phyloP scores from a whole-genome alignment of 2,113 vertebrate species.

The Tinamus guttatus region DNA sequence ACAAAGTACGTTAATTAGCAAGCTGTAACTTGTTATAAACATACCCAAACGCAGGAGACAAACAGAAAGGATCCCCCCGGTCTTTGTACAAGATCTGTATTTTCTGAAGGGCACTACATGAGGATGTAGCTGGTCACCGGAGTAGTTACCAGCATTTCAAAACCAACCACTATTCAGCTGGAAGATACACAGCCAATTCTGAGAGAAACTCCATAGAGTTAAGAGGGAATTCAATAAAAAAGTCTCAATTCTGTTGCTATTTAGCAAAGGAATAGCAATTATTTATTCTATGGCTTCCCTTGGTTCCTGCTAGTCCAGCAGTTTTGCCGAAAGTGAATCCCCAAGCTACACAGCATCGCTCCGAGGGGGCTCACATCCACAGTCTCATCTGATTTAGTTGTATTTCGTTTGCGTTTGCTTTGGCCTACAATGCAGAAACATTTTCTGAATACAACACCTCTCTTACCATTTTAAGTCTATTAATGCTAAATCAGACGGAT shows the following conservation, averaged over 20 bases:
- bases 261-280: not conserved
- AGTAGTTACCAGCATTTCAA: not conserved
- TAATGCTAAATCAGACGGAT: not conserved
- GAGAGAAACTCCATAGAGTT: not conserved
- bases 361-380: not conserved
- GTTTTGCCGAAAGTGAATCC: not conserved
- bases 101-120: not conserved
- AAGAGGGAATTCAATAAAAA: not conserved
- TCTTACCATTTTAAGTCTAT: not conserved
- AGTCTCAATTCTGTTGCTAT: not conserved
- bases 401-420: not conserved
- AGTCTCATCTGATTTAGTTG: not conserved
- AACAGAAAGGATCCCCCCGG: accelerated
- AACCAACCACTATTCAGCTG: not conserved
- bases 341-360: no score
- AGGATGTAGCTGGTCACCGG: not conserved
- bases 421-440: not conserved
- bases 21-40: not conserved
- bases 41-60: not conserved
- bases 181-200: not conserved
- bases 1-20: not conserved
- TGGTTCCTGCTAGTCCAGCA: not conserved
- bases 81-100: not conserved
- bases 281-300: not conserved
- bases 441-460: not conserved